These are phyloP conservation scores for Mastomys natalensis DNA, from an alignment of 2,113 vertebrate species.

Conservation along the genomic window DNA sequence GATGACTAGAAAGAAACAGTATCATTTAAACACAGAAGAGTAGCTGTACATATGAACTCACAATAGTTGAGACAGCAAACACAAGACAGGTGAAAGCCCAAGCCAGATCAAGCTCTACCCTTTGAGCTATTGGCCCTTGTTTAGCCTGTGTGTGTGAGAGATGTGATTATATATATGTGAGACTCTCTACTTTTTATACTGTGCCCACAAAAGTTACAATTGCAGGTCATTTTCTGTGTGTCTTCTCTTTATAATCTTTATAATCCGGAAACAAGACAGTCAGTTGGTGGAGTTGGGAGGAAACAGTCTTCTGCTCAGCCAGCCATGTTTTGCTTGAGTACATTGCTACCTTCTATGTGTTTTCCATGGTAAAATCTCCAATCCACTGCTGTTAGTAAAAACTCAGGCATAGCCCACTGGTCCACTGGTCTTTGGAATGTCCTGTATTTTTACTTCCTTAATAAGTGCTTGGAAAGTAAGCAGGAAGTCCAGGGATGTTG, in stretches of 20 bases:
- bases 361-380: background rate
- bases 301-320: background rate
- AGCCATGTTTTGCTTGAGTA: background rate
- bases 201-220: too few relatives aligned
- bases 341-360: background rate
- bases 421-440: slow-evolving; percentile 23
- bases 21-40: background rate
- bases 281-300: background rate
- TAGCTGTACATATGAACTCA: background rate
- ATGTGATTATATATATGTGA: too few relatives aligned
- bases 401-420: background rate
- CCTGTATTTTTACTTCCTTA: background rate
- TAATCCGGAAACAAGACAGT: too few relatives aligned
- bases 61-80: background rate
- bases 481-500: background rate
- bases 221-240: too few relatives aligned
- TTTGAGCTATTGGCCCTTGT: background rate
- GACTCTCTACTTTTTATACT: too few relatives aligned
- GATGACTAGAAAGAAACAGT: background rate
- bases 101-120: background rate
- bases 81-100: background rate
- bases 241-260: too few relatives aligned
- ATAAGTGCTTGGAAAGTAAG: background rate
- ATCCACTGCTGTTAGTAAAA: background rate
- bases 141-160: background rate